Evolutionary conservation across 1,140 invertebrate genomes (phyloP), one percentile per base, ranked within the genome.

Genomic region (Pygmarrhopalites habei): DNA sequence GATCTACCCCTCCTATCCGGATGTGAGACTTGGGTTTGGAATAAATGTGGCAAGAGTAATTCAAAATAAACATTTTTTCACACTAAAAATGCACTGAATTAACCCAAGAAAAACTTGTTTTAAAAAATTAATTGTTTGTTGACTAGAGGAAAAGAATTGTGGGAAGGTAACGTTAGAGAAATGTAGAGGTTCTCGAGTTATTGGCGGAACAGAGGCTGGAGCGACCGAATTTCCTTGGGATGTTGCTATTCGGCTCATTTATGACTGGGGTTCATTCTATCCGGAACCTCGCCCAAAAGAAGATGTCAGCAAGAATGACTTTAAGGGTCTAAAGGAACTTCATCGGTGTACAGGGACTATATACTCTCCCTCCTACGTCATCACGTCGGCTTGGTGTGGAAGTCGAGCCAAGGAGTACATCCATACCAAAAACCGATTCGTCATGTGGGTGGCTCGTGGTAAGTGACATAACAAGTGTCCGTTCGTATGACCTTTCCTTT

Each of bases 261-360:
- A 55, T 21, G 51, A 55, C 51, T 55, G 51, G 51, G 51, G 51
- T 28, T 32, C 25, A 55, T 55, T 55, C 29, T 55, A 17, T 14
- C 51, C 51, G 5, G 51, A 55, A 32, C 51, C 51, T 15, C 26
- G 51, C 23, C 26, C 7, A 12, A 19, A 10, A 12, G 51, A 55
- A 21, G 29, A 32, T 21, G 29, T 55, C 7, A 21, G 7, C 14
- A 55, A 12, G 7, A 55, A 55, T 55, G 51, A 55, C 21, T 55
- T 55, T 21, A 32, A 28, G 29, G 51, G 51, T 32, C 21, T 55
- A 12, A 55, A 55, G 51, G 51, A 55, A 32, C 29, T 26, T 28
- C 51, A 55, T 21, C 14, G 51, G 14, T 55, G 51, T 28, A 55
- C 51, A 28, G 51, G 51, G 7, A 55, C 14, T 32, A 21, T 55